Conservation (phyloP, 2,113 vertebrate species). For the Neogobius melanostomus region DNA sequence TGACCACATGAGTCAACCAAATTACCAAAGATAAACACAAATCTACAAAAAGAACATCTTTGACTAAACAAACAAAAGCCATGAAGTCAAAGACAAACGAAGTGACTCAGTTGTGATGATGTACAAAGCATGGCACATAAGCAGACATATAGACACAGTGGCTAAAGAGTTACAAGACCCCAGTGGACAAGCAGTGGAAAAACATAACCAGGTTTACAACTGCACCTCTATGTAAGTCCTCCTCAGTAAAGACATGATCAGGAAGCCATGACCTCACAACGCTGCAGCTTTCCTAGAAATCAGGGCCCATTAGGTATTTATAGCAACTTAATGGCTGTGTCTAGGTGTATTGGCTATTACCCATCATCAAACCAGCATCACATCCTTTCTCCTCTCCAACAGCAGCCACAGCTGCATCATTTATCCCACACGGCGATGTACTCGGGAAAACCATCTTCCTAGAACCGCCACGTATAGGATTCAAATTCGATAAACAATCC, state of each 20-base stretch:
- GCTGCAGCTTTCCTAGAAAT: conserved; percentile 69
- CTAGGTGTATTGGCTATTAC: conserved; percentile 41
- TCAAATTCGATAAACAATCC: conserved; percentile 28
- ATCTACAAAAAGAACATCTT: no score
- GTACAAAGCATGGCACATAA: neutral
- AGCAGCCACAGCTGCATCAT: conserved; percentile 23
- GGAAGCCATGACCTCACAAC: conserved; percentile 46
- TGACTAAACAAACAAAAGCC: no score
- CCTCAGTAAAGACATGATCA: conserved; percentile 59
- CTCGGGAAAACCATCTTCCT: conserved; percentile 44
- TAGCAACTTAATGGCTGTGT: conserved; percentile 61
- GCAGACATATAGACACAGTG: neutral
- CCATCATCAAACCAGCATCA: conserved; percentile 44
- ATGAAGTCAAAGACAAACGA: no score
- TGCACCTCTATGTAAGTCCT: conserved; percentile 25
- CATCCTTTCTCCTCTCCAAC: conserved; percentile 32
- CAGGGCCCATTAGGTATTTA: conserved; percentile 69
- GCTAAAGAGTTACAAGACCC: neutral
- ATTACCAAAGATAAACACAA: no score
- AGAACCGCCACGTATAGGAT: conserved; percentile 16
- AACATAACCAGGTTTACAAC: conserved; percentile 39
- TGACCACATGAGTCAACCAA: no score
- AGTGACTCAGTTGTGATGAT: neutral
- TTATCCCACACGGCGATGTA: conserved; percentile 40
- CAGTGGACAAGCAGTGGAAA: conserved; percentile 15